Conservation (phyloP, 1,140 invertebrate species). For the Drosophila subpulchrella region DNA sequence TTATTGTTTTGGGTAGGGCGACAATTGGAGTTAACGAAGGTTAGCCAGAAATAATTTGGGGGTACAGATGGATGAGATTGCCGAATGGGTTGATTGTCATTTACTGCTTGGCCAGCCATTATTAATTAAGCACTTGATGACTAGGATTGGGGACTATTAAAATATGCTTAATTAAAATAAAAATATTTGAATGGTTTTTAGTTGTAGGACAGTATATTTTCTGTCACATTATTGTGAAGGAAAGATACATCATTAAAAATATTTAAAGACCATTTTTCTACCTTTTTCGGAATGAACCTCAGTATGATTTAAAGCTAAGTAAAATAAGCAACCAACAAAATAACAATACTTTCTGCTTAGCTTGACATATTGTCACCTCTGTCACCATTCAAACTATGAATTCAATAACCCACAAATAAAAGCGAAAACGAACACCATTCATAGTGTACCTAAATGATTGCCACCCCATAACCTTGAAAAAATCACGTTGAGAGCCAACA, state of each 20-base stretch:
- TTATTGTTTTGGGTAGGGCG: conserved; percentile 47
- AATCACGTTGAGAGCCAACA: conserved; percentile 4
- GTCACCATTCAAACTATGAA: conserved; percentile 3
- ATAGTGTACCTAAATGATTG: conserved; percentile 8
- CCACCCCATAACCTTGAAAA: conserved; percentile 59
- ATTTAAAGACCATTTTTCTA: background rate
- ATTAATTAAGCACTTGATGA: background rate
- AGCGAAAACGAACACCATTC: conserved; percentile 34
- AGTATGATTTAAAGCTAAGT: background rate
- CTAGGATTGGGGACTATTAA: background rate
- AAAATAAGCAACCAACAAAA: background rate
- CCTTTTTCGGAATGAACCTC: background rate
- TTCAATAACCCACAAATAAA: conserved; percentile 22
- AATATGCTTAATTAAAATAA: background rate
- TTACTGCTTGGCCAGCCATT: conserved; percentile 11
- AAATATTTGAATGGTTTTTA: background rate
- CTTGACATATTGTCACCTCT: conserved; percentile 5
- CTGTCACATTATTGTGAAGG: no score
- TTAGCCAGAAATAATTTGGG: conserved; percentile 18
- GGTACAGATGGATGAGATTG: conserved; percentile 6
- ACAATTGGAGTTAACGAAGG: conserved; percentile 36
- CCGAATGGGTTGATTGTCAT: conserved; percentile 2
- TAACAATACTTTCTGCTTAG: background rate
- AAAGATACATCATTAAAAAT: no score
- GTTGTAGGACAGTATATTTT: no score